Percentiles rank a stretch among this genome's conserved stretches.
Evolutionary conservation across 64 coral and sea anemone species (phyloP).

Genomic region (Pocillopora damicornis): DNA sequence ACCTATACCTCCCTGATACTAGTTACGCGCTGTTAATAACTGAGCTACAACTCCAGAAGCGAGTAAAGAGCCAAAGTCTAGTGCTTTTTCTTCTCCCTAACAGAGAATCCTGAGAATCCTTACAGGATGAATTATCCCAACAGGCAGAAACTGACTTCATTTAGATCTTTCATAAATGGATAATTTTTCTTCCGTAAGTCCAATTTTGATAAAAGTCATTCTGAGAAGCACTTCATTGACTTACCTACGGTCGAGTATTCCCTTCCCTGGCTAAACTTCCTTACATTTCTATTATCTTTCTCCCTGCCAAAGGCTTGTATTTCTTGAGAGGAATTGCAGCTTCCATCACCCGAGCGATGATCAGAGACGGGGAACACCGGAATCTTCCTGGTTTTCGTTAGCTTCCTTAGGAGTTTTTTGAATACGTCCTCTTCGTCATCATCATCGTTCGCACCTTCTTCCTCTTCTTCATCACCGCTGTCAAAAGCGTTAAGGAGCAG

Average conservation of each 20-base stretch:
- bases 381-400: slow-evolving; percentile 42
- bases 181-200: too few relatives aligned
- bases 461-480: slow-evolving; percentile 41
- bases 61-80: too few relatives aligned
- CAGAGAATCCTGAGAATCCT: too few relatives aligned
- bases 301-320: not conserved
- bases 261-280: not conserved
- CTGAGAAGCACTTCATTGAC: not conserved
- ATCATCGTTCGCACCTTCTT: not conserved
- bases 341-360: not conserved
- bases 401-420: slow-evolving; percentile 1
- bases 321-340: slow-evolving; percentile 17
- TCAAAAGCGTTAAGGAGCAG: slow-evolving; percentile 61
- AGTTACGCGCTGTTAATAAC: too few relatives aligned
- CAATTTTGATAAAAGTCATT: too few relatives aligned
- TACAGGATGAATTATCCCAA: too few relatives aligned
- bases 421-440: slow-evolving; percentile 2
- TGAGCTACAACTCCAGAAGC: too few relatives aligned
- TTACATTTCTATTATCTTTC: not conserved
- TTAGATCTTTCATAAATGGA: too few relatives aligned
- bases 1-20: too few relatives aligned
- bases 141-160: too few relatives aligned
- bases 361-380: not conserved
- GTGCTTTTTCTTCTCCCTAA: too few relatives aligned
- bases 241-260: not conserved